Evolutionary conservation across 2,113 vertebrate genomes (phyloP).

Genomic region (Phyllopteryx taeniolatus): DNA sequence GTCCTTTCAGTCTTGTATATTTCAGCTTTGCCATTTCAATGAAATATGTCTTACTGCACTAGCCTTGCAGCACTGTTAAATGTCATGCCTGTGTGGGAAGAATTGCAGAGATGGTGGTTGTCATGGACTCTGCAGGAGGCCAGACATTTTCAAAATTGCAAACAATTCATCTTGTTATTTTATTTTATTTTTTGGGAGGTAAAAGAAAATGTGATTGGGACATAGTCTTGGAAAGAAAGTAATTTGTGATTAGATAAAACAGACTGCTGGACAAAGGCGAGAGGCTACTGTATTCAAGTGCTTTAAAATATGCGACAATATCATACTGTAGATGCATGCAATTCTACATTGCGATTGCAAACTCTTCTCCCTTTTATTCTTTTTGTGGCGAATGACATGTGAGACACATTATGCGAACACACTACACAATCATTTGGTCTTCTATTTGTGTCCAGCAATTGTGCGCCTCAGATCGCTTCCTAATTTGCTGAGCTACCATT

Average conservation of each 20-base stretch:
- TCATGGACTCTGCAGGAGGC: conserved; percentile 58
- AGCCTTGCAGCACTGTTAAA: conserved; percentile 67
- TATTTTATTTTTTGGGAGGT: conserved; percentile 11
- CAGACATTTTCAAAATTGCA: conserved; percentile 43
- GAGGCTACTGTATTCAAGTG: background rate
- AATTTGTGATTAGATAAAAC: background rate
- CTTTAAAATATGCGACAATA: too few species aligned
- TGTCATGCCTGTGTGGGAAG: conserved; percentile 73
- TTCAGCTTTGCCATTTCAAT: conserved; percentile 67
- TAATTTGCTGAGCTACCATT: too few species aligned
- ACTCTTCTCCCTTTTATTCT: too few species aligned
- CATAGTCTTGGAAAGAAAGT: background rate
- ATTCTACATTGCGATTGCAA: too few species aligned
- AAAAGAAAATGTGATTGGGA: background rate
- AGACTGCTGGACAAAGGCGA: background rate
- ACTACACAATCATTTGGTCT: too few species aligned
- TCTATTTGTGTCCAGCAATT: too few species aligned
- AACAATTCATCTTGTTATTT: conserved; percentile 38
- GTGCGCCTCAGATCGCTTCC: too few species aligned
- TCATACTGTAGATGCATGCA: too few species aligned
- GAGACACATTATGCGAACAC: too few species aligned
- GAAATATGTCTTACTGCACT: conserved; percentile 52
- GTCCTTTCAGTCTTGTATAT: conserved; percentile 70
- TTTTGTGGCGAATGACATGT: too few species aligned
- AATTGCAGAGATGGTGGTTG: conserved; percentile 55